Conservation (phyloP, 2,888 invertebrate genomes). For the Dolichomitus sp. region DNA sequence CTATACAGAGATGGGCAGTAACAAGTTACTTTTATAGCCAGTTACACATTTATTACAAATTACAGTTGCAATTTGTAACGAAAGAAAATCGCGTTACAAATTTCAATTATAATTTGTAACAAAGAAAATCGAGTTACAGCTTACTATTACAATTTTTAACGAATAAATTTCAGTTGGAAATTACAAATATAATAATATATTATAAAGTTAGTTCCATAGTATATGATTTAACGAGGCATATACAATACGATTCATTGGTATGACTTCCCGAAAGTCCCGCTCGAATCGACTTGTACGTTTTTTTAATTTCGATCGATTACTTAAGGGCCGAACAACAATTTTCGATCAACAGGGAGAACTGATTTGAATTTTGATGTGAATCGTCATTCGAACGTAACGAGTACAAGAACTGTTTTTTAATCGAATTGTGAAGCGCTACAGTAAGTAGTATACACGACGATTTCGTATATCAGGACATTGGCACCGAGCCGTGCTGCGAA, state of each 20-base stretch:
- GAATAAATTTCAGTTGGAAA: no score
- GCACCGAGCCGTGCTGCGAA: constrained; percentile 30
- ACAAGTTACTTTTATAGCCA: no score
- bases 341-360: constrained; percentile 9
- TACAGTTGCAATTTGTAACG: no score
- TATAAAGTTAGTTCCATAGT: neutral
- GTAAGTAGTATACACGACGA: constrained; percentile 10
- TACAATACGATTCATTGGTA: neutral
- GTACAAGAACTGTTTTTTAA: constrained; percentile 29
- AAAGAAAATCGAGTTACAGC: no score
- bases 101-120: no score
- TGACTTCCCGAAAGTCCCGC: neutral
- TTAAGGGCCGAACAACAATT: constrained; percentile 12
- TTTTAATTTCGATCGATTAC: constrained; percentile 8
- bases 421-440: neutral
- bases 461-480: constrained; percentile 52
- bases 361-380: constrained; percentile 25
- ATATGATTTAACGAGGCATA: neutral
- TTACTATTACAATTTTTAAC: no score
- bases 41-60: no score
- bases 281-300: neutral
- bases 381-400: neutral
- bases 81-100: no score
- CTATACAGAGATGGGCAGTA: no score
- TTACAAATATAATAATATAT: neutral